A percentile compares a stretch with the other conserved stretches of the same genome.
Evolutionary conservation across 2,888 invertebrate species (phyloP).

Genomic region (Asteroscopus sphinx): DNA sequence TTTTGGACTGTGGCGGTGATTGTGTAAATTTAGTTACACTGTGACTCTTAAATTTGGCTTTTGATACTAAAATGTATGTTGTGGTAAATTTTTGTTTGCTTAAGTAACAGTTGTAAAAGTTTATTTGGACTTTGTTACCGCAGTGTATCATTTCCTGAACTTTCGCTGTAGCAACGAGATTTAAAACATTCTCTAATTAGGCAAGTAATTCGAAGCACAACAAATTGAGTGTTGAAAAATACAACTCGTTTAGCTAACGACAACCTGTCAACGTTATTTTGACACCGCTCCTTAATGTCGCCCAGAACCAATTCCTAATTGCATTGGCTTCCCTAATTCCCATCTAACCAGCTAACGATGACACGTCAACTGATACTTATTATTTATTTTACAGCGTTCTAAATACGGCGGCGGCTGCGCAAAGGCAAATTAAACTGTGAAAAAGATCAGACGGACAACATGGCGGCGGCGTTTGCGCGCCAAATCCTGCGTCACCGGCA

Average conservation of each 20-base stretch:
- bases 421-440: constrained; percentile 79
- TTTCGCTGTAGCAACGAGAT: background rate
- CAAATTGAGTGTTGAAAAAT: constrained; percentile 57
- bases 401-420: constrained; percentile 73
- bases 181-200: constrained; percentile 38
- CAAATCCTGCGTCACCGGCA: constrained; percentile 73
- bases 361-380: constrained; percentile 73
- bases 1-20: constrained; percentile 14
- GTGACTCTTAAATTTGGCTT: constrained; percentile 7
- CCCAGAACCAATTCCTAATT: constrained; percentile 71
- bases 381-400: constrained; percentile 85
- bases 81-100: background rate
- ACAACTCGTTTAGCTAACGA: constrained; percentile 53
- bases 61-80: background rate
- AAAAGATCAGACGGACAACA: constrained; percentile 81
- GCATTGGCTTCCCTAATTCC: constrained; percentile 78
- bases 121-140: background rate
- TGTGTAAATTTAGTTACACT: constrained; percentile 8
- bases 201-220: constrained; percentile 48
- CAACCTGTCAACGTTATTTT: constrained; percentile 71
- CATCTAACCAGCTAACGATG: constrained; percentile 64
- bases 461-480: constrained; percentile 82
- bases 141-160: background rate
- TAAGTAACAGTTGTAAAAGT: background rate
- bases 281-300: constrained; percentile 70